phyloP scores from a whole-genome alignment of 2,797 vertebrate species.

The Pantherophis vulpinus region DNA sequence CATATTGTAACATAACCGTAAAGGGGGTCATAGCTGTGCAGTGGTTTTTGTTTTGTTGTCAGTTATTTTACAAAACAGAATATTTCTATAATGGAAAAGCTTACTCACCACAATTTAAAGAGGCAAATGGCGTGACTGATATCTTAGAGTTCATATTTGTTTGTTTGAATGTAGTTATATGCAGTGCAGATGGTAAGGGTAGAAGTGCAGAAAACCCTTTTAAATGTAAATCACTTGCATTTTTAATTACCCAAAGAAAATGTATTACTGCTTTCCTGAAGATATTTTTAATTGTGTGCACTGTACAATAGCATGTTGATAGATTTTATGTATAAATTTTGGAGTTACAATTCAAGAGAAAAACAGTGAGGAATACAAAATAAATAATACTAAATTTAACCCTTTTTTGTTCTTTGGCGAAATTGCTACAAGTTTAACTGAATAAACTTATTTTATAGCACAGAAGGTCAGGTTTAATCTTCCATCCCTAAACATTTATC shows the following conservation, averaged over 20 bases:
- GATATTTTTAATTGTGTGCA: background rate
- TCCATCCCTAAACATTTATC: background rate
- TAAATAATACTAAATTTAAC: background rate
- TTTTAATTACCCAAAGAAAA: background rate
- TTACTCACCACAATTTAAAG: background rate
- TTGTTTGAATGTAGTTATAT: background rate
- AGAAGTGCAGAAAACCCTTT: background rate
- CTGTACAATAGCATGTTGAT: background rate
- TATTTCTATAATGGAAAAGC: background rate
- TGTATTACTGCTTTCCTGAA: background rate
- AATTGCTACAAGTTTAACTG: background rate
- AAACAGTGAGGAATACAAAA: background rate
- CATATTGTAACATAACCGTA: background rate
- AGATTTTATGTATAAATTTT: conserved; percentile 6
- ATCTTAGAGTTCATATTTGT: background rate
- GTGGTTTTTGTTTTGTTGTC: background rate
- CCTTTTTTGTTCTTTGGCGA: background rate
- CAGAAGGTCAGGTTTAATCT: background rate
- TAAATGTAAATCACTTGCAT: background rate
- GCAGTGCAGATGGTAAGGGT: background rate
- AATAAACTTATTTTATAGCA: background rate
- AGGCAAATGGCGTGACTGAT: background rate
- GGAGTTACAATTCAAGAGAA: background rate
- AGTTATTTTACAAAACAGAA: background rate
- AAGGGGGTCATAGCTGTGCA: no score